These are phyloP conservation scores for Chloropsis cyanopogon DNA, from an alignment of 2,113 vertebrate species.

Conservation along the genomic window DNA sequence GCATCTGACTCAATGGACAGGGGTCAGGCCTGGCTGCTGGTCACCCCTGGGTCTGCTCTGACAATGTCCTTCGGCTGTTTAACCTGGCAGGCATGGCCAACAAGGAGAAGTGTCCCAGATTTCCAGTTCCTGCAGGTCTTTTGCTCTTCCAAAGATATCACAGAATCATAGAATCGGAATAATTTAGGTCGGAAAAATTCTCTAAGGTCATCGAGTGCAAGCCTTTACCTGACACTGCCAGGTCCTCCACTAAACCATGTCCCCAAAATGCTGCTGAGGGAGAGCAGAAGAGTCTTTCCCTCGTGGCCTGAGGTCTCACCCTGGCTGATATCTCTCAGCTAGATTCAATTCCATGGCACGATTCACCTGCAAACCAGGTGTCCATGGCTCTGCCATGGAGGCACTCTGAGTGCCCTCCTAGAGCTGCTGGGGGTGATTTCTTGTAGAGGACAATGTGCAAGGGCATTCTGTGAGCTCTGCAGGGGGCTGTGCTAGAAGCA, in stretches of 20 bases:
- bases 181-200: neutral
- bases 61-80: neutral
- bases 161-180: rapidly evolving
- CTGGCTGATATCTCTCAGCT: neutral
- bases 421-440: neutral
- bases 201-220: rapidly evolving
- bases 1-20: neutral
- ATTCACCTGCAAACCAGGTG: neutral
- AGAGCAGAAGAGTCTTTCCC: neutral
- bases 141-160: neutral
- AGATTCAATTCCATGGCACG: neutral
- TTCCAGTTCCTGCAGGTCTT: neutral
- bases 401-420: neutral
- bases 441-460: neutral
- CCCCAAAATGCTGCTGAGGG: neutral
- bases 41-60: neutral
- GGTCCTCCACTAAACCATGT: neutral
- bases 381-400: no score
- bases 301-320: neutral
- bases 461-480: neutral
- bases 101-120: neutral
- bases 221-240: neutral
- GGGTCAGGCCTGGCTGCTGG: neutral
- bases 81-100: neutral
- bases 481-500: neutral